A percentile compares a stretch with the other conserved stretches of the same genome.
phyloP scores from a whole-genome alignment of 2,888 invertebrate species.

The Aradus depressus region DNA sequence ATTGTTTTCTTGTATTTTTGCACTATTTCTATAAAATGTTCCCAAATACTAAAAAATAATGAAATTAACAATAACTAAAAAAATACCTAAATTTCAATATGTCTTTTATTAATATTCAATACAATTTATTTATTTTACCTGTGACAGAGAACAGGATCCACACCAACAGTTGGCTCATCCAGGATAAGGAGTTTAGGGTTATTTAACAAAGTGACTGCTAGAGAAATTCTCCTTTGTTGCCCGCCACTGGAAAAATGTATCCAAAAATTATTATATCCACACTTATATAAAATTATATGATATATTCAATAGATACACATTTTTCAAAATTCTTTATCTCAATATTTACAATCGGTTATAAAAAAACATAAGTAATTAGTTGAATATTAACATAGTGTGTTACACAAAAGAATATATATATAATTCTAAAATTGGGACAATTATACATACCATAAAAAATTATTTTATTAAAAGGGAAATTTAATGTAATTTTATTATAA shows the following conservation, averaged over 20 bases:
- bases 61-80: not conserved
- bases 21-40: slow-evolving; percentile 28
- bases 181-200: slow-evolving; percentile 41
- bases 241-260: slow-evolving; percentile 38
- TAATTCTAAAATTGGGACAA: too few species aligned
- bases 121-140: slow-evolving; percentile 28
- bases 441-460: too few species aligned
- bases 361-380: too few species aligned
- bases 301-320: too few species aligned
- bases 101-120: not conserved
- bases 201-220: slow-evolving; percentile 41
- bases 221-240: slow-evolving; percentile 41
- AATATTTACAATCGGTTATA: too few species aligned
- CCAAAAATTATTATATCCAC: too few species aligned
- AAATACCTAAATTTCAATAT: not conserved
- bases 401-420: too few species aligned
- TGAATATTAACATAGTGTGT: too few species aligned
- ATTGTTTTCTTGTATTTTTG: slow-evolving; percentile 29
- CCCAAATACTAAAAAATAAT: slow-evolving; percentile 30
- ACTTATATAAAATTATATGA: too few species aligned
- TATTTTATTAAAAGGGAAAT: too few species aligned
- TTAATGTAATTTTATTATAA: too few species aligned
- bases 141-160: slow-evolving; percentile 40
- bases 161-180: slow-evolving; percentile 40
- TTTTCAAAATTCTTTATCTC: too few species aligned